Base-by-base conservation (phyloP, 2,888 invertebrate genomes). In the Mythimna albipuncta region DNA sequence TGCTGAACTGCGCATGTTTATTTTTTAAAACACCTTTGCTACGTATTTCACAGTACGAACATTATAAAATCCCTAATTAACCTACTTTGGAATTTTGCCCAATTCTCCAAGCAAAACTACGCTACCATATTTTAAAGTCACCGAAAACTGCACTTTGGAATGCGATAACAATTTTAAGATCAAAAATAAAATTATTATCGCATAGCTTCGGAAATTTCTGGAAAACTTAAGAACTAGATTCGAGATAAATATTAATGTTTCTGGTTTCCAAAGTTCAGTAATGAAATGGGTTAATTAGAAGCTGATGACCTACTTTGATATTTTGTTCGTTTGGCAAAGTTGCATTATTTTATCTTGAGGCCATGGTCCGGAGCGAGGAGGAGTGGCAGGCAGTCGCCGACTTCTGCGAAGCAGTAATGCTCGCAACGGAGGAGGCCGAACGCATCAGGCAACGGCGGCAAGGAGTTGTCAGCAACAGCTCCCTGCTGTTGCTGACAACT, bases 11-110 rank as follows among this genome's bases (percentile, higher is more conserved):
- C 26, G 26, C 26, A 26, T 26, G 26, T 26, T 26, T 26, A 26
- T 26, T 26, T 26, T 26, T 26, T 1, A 26, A 26, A 26, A 1
- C 26, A 26, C 32, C 32, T 32, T 32, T 3, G n/a, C n/a, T 52
- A 13, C 0, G 9, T 41, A 41, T 11, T 26, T 11, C 16, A 11
- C 2, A 16, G 3, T 71, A 16, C 50, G 16, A 57, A 47, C 47
- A 63, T 47, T 47, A 47, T 19, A n/a, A 64, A 76, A 55, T 0
- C 16, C 6, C 10, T 50, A 64, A 77, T 64, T 69, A 64, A 55
- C 47, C 77, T 16, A 16, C n/a, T 64, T 77, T 77, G 77, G 77
- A 71, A 77, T 57, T 2, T 2, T 65, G 77, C 77, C 76, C 64
- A 57, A 10, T 21, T 10, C 16, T 41, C 26, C 16, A 26, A 2